These are phyloP conservation scores for Littorina saxatilis DNA, from an alignment of 1,140 invertebrate genomes.

Conservation along the genomic window DNA sequence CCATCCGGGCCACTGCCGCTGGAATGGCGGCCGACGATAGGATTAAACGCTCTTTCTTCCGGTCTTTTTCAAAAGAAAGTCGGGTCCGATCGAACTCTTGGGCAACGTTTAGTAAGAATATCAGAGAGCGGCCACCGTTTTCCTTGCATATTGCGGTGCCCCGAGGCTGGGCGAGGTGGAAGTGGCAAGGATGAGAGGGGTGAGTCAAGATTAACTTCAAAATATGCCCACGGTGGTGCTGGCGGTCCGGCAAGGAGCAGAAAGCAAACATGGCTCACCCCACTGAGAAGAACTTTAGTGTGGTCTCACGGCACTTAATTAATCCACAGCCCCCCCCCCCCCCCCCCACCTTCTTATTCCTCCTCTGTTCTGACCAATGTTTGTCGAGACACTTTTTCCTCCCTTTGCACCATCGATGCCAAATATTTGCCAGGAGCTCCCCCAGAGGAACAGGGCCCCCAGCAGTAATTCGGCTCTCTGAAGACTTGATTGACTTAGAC, in stretches of 20 bases:
- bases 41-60: constrained; percentile 13
- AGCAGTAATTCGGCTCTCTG: background rate
- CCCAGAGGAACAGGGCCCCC: background rate
- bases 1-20: background rate
- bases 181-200: background rate
- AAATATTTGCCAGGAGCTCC: background rate
- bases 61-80: constrained; percentile 2
- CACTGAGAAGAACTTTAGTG: background rate
- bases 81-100: background rate
- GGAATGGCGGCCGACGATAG: background rate
- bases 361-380: background rate
- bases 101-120: constrained; percentile 9
- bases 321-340: background rate
- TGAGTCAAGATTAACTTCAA: constrained; percentile 13
- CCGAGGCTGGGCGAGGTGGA: background rate
- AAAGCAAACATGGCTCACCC: background rate
- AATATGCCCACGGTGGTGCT: background rate
- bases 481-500: constrained; percentile 12
- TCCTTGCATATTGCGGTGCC: background rate
- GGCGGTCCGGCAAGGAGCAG: background rate
- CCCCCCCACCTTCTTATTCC: background rate
- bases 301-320: constrained; percentile 13
- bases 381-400: background rate
- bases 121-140: background rate
- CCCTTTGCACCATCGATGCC: background rate